Percentiles rank a stretch among this genome's conserved stretches.
Conservation (phyloP, 2,888 invertebrate species). For the Hanleya hanleyi region DNA sequence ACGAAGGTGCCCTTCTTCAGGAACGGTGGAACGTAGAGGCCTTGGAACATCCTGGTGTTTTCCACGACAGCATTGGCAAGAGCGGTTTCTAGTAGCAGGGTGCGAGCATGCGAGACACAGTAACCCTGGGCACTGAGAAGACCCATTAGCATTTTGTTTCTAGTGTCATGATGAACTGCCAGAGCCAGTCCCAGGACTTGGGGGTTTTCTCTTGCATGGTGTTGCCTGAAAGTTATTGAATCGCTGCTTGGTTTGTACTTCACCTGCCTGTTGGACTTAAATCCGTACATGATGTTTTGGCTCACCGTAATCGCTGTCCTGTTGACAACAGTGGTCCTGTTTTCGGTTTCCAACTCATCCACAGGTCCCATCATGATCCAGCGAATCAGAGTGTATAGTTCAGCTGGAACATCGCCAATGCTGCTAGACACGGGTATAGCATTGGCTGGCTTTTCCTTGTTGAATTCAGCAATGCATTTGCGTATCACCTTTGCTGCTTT, state of each 20-base stretch:
- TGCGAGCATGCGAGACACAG: constrained; percentile 9
- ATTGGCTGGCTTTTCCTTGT: not conserved
- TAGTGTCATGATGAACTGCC: constrained; percentile 26
- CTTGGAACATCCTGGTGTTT: constrained; percentile 17
- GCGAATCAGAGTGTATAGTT: constrained; percentile 19
- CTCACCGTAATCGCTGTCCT: constrained; percentile 11
- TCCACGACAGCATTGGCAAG: constrained; percentile 23
- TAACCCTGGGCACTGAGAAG: constrained; percentile 14
- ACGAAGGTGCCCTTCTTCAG: constrained; percentile 27
- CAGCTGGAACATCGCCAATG: constrained; percentile 18
- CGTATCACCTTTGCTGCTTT: constrained; percentile 17
- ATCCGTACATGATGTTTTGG: not conserved
- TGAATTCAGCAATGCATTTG: constrained; percentile 6
- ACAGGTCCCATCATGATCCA: constrained; percentile 20
- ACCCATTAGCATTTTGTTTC: constrained; percentile 18
- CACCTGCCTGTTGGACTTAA: constrained; percentile 13
- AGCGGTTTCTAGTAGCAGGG: constrained; percentile 20
- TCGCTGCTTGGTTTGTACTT: constrained; percentile 3
- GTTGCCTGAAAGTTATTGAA: constrained; percentile 12
- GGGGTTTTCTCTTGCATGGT: constrained; percentile 23
- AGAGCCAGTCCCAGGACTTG: constrained; percentile 25
- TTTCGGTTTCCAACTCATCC: not conserved
- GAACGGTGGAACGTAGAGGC: constrained; percentile 24
- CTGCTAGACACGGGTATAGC: constrained; percentile 9
- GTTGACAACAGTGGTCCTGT: not conserved